Conservation (phyloP, 2,888 invertebrate genomes). For the Theretra japonica region DNA sequence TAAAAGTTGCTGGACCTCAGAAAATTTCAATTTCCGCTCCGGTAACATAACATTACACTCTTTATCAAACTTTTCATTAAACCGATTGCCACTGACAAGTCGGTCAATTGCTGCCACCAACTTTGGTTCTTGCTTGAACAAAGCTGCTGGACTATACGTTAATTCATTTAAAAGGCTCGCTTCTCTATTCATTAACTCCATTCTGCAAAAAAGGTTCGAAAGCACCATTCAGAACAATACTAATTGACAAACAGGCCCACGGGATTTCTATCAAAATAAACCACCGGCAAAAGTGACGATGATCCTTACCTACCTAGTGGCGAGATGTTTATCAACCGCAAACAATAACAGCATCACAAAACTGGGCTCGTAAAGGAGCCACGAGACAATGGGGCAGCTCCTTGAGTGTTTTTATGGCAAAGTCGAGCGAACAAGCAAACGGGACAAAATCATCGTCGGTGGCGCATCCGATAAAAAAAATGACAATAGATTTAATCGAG, state of each 20-base stretch:
- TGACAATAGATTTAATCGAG: constrained; percentile 83
- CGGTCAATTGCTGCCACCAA: constrained; percentile 71
- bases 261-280: constrained; percentile 72
- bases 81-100: constrained; percentile 53
- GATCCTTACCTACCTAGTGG: constrained; percentile 82
- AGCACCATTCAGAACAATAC: constrained; percentile 61
- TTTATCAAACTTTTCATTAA: constrained; percentile 37
- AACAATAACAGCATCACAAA: constrained; percentile 84
- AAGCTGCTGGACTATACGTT: constrained; percentile 49
- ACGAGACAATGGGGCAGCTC: constrained; percentile 80
- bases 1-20: constrained; percentile 68
- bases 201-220: constrained; percentile 62
- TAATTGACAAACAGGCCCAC: constrained; percentile 75
- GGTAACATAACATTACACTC: constrained; percentile 55
- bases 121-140: constrained; percentile 70
- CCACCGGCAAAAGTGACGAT: constrained; percentile 79
- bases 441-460: constrained; percentile 83
- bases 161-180: constrained; percentile 61
- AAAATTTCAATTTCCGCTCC: constrained; percentile 69
- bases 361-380: constrained; percentile 81
- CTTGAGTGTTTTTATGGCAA: constrained; percentile 79
- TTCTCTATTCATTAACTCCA: constrained; percentile 74
- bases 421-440: constrained; percentile 77
- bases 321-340: constrained; percentile 84
- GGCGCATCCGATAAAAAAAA: constrained; percentile 84